Evolutionary conservation across 2,888 invertebrate species (phyloP).

Genomic region (Embidobia sp.): DNA sequence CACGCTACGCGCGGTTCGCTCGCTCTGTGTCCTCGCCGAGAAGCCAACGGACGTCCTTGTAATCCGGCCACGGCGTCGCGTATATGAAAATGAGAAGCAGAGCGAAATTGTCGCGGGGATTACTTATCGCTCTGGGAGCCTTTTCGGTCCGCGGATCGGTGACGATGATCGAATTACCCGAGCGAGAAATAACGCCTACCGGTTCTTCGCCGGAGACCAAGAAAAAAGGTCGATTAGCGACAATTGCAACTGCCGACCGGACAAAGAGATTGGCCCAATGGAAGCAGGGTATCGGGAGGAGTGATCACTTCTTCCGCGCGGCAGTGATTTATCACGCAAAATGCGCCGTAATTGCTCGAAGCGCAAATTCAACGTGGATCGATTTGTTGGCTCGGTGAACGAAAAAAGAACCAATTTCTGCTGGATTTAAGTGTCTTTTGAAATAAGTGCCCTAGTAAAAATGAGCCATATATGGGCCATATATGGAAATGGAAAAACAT

Average conservation of each 20-base stretch:
- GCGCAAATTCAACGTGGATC: no score
- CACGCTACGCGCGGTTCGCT: constrained; percentile 39
- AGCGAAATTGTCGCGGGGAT: constrained; percentile 22
- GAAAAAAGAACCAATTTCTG: no score
- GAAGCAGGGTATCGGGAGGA: no score
- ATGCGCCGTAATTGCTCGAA: no score
- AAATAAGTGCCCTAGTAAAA: no score
- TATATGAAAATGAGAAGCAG: constrained; percentile 51
- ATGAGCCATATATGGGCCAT: no score
- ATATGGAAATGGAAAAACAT: no score
- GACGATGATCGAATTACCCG: constrained; percentile 50
- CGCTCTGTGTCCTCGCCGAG: constrained; percentile 49
- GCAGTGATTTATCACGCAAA: no score
- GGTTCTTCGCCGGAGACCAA: constrained; percentile 17
- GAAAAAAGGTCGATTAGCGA: constrained; percentile 36
- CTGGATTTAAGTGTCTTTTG: no score
- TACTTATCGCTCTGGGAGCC: constrained; percentile 21
- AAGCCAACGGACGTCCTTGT: constrained; percentile 65
- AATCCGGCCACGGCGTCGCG: constrained; percentile 38
- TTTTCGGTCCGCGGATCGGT: constrained; percentile 37
- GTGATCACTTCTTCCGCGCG: no score
- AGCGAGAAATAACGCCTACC: constrained; percentile 45
- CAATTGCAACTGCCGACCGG: constrained; percentile 13
- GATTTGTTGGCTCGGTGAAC: no score
- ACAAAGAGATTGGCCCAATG: constrained; percentile 18